Evolutionary conservation across 2,888 invertebrate genomes (phyloP).

Genomic region (Lithodes maja): DNA sequence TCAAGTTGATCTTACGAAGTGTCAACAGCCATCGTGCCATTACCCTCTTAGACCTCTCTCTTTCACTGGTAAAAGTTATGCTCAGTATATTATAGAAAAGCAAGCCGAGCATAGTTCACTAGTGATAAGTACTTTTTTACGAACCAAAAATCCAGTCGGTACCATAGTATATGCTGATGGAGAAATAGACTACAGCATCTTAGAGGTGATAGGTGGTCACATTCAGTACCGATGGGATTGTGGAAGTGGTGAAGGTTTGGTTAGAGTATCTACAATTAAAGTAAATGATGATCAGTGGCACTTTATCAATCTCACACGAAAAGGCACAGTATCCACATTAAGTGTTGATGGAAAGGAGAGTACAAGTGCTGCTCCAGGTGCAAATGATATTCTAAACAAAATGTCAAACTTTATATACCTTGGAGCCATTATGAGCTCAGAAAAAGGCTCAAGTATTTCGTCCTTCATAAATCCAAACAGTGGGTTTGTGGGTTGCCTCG

Average conservation of each 20-base stretch:
- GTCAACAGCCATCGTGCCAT: constrained; percentile 83
- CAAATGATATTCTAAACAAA: constrained; percentile 88
- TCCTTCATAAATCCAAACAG: constrained; percentile 31
- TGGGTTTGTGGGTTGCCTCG: constrained; percentile 94
- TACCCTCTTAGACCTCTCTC: constrained; percentile 85
- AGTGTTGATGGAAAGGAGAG: constrained; percentile 77
- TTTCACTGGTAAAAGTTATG: constrained; percentile 87
- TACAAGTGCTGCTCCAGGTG: constrained; percentile 84
- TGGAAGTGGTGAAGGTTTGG: constrained; percentile 91
- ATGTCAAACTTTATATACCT: constrained; percentile 88
- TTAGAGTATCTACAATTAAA: constrained; percentile 83
- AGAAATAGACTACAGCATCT: constrained; percentile 89
- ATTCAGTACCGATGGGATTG: constrained; percentile 94
- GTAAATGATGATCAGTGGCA: constrained; percentile 93
- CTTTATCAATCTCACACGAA: constrained; percentile 83
- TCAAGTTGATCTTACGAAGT: constrained; percentile 81
- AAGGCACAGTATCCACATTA: constrained; percentile 85
- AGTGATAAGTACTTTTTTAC: constrained; percentile 84
- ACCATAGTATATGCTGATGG: constrained; percentile 90
- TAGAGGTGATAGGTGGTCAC: constrained; percentile 90
- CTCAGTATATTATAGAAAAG: constrained; percentile 80
- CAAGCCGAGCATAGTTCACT: constrained; percentile 80
- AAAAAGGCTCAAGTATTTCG: constrained; percentile 22
- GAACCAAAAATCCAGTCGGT: constrained; percentile 90
- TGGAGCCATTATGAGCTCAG: constrained; percentile 83